Evolutionary conservation across 2,797 vertebrate genomes (phyloP), one percentile per base, ranked within the genome.

Genomic region (Lutjanus argentimaculatus): DNA sequence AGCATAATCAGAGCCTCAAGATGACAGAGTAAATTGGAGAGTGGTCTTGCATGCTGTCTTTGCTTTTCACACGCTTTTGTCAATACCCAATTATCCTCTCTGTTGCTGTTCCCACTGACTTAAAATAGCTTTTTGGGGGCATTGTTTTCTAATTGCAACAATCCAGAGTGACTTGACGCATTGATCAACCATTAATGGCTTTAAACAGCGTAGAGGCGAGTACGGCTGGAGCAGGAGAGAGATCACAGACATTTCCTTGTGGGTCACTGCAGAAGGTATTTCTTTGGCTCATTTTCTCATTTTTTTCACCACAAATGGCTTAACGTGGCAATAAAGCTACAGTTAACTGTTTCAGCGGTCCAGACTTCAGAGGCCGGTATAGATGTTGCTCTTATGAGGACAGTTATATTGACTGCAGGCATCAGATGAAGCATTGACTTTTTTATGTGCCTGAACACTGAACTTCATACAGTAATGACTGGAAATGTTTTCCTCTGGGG

Each of bases 61-160:
- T 80, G 89, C 82, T 88, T 90, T 91, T 90, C 91, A 81, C 89
- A 88, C 87, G 83, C 85, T 92, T 95, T 92, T 85, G 92, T 96
- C 95, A 95, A 96, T 96, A 95, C 84, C 85, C 92, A 96, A 95
- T 96, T 95, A 95, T 95, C 89, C 87, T 92, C 91, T 91, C 88
- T 59, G 85, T 83, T 93, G 91, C 90, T 75, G 87, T 80, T 83
- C 83, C 80, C 84, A 73, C 79, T 79, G 91, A 88, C 85, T 89
- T 91, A 92, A 94, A 95, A 95, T 88, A 93, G 92, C 80, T 85
- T 89, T 82, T 78, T 5, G 71, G 62, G 58, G 56, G 77, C 89
- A 90, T 91, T 93, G 91, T 94, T 89, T 93, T 88, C 82, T 94
- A 95, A 95, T 95, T 93, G 93, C 92, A 92, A 91, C 93, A 89